Evolutionary conservation across 1,140 invertebrate species (phyloP).

Genomic region (Aporrectodea caliginosa): DNA sequence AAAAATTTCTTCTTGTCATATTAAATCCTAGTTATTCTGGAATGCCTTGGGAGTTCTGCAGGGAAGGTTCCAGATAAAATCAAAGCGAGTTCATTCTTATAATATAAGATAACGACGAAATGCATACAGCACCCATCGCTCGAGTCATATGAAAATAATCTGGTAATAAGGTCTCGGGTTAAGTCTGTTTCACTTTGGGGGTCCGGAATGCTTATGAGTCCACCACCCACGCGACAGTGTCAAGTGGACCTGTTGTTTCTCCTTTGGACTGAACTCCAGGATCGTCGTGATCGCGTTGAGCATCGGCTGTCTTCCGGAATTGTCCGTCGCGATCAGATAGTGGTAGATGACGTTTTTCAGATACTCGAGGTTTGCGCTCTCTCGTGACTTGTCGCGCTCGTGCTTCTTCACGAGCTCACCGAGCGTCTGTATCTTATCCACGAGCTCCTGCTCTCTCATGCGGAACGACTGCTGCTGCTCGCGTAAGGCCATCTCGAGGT

Average conservation of each 20-base stretch:
- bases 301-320: conserved; percentile 71
- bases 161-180: no score
- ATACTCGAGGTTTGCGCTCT: conserved; percentile 83
- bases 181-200: no score
- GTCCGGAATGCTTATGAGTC: neutral
- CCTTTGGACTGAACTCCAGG: conserved; percentile 70
- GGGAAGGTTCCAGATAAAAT: no score
- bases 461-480: conserved; percentile 63
- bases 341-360: conserved; percentile 83
- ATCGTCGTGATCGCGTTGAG: conserved; percentile 82
- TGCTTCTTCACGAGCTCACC: conserved; percentile 62
- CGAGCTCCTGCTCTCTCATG: conserved; percentile 60
- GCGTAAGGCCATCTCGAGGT: conserved; percentile 66
- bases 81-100: no score
- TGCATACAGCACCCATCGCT: no score
- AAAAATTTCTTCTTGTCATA: no score
- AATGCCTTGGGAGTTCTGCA: no score
- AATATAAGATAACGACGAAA: no score
- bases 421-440: conserved; percentile 60
- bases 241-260: conserved; percentile 58
- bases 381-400: conserved; percentile 70
- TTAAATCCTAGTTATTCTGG: no score
- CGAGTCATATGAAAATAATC: no score
- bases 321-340: conserved; percentile 69
- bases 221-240: neutral